A percentile compares a stretch with the other conserved stretches of the same genome.
phyloP scores from a whole-genome alignment of 1,140 invertebrate species.

The Arctopsyche grandis region DNA sequence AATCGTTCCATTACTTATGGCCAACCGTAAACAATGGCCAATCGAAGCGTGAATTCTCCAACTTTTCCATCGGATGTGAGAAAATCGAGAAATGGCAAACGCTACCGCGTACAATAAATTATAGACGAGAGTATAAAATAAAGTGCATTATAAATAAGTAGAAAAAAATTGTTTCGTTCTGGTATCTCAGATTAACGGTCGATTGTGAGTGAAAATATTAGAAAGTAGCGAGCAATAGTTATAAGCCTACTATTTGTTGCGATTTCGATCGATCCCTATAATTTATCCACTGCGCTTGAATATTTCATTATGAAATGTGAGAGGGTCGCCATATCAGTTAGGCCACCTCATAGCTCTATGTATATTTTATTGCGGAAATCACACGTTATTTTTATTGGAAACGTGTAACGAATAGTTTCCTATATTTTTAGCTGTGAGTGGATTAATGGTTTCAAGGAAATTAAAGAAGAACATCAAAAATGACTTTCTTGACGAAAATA shows the following conservation, averaged over 20 bases:
- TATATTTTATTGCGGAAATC: too few species aligned
- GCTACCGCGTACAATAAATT: background rate
- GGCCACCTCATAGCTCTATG: too few species aligned
- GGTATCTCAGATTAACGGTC: background rate
- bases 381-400: too few species aligned
- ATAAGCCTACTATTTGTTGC: conserved; percentile 10
- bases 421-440: too few species aligned
- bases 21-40: too few species aligned
- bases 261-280: conserved; percentile 16
- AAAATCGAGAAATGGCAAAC: background rate
- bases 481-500: too few species aligned
- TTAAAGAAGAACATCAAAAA: too few species aligned
- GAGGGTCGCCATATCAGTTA: background rate
- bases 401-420: too few species aligned
- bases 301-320: conserved; percentile 1
- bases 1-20: too few species aligned
- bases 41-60: too few species aligned
- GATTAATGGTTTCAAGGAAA: too few species aligned
- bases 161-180: background rate
- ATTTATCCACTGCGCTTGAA: background rate
- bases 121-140: background rate
- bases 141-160: background rate
- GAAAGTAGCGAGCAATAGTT: conserved; percentile 20
- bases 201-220: conserved; percentile 16
- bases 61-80: background rate